Base-by-base conservation (phyloP, 2,797 vertebrate species). In the Nyctalus aviator region DNA sequence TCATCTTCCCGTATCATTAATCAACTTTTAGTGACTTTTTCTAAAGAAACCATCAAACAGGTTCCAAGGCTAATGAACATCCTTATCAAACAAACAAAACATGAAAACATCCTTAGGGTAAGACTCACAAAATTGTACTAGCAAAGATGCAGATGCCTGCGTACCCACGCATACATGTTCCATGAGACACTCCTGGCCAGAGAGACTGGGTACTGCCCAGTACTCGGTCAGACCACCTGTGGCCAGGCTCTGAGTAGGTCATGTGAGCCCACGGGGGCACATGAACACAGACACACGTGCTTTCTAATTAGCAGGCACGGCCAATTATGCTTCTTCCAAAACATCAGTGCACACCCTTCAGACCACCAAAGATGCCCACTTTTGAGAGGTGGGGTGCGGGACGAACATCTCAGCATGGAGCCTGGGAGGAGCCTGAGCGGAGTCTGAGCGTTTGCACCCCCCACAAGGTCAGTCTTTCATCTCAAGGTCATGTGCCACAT, bases 241-340 rank as follows among this genome's bases (percentile, higher is more conserved):
- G 20, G 13, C 2, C 30, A 13, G 9, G 1, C 2, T 13, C 11
- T 23, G 13, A 32, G 25, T 6, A 57, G 57, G 18, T 9, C 53
- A 2, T 5, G 0, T 9, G 21, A 66, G 10, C 32, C 48, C 6
- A 15, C 8, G 18, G 3, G 12, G 57, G 53, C 20, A 18, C 8
- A 2, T 53, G 53, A 18, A 12, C 57, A 62, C 5, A 5, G 12
- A 27, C 23, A 8, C 25, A 32, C 9, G 6, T 12, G 4, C 41
- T 44, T 35, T 25, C 50, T 53, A 37, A 93, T 64, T 88, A 82
- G 82, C 17, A 55, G 64, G 87, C 78, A 46, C 46, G 73, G 79
- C 93, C 91, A 88, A 93, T 69, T 55, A 83, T 30, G 50, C 53
- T 23, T 71, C 84, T 95, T 85, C 62, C 86, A 30, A 95, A 90